Evolutionary conservation across 2,888 invertebrate genomes (phyloP).

Genomic region (Athalia rosae): DNA sequence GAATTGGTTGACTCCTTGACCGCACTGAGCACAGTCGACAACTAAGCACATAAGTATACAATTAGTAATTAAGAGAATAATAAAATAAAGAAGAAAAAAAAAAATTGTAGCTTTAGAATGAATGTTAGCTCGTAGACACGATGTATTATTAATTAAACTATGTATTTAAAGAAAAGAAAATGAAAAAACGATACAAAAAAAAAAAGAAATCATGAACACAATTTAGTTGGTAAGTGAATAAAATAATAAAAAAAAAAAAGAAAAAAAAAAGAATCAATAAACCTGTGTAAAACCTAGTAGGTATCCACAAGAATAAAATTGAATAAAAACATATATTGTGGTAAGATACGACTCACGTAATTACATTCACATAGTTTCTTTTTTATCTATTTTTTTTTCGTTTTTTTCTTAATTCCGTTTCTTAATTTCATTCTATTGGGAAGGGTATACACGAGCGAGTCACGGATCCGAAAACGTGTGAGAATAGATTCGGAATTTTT

Average conservation of each 20-base stretch:
- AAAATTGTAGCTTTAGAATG: constrained; percentile 68
- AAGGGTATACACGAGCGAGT: too few species aligned
- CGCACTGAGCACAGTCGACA: constrained; percentile 63
- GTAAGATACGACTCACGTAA: constrained; percentile 56
- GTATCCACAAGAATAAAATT: constrained; percentile 73
- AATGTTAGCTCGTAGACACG: constrained; percentile 72
- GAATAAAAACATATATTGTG: constrained; percentile 71
- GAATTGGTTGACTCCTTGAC: constrained; percentile 63
- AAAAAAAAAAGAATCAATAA: constrained; percentile 50
- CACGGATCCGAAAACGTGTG: too few species aligned
- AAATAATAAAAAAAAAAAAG: constrained; percentile 47
- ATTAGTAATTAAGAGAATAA: constrained; percentile 57
- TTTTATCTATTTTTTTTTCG: too few species aligned
- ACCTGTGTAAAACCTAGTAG: constrained; percentile 74
- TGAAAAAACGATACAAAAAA: constrained; percentile 48
- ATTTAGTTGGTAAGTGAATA: constrained; percentile 70
- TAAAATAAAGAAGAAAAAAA: constrained; percentile 59
- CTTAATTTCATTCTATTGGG: too few species aligned
- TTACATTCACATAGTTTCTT: too few species aligned
- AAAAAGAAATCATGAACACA: constrained; percentile 49
- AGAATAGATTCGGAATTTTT: too few species aligned
- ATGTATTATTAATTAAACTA: constrained; percentile 72
- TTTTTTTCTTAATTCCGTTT: too few species aligned
- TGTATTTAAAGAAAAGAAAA: constrained; percentile 67
- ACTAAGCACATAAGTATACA: constrained; percentile 72